Evolutionary conservation across 2,797 vertebrate species (phyloP), one percentile per base, ranked within the genome.

Genomic region (Lerista edwardsae): DNA sequence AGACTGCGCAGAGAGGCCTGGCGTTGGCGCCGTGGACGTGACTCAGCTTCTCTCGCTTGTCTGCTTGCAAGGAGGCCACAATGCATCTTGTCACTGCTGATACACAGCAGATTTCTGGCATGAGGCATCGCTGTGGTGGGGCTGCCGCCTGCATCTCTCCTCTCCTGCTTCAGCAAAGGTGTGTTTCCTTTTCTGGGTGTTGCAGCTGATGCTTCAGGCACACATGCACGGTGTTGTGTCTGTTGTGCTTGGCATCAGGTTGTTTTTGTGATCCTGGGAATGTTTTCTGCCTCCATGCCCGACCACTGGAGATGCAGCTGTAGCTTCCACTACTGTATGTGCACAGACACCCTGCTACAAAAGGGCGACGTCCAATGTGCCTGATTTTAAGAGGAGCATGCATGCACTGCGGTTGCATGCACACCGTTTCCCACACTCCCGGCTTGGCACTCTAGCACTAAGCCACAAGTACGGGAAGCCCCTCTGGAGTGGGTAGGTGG

Each of bases 91-190:
- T 36, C 14, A 1, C 61, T 27, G 62, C 25, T 31, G 36, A 55
- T 65, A 36, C 72, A 23, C 65, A 23, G 73, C 73, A 31, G 23
- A 9, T 68, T 21, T 68, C 11, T 21, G 59, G n/a, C n/a, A 3
- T 31, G 75, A 71, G 68, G 4, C 27, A 25, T 25, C 47, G 15
- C n/a, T 17, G 4, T 23, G 41, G 67, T 55, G n/a, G 27, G 44
- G 2, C 9, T 4, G 34, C 36, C 8, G 31, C 41, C 57, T 6
- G 29, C 8, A 44, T 23, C 23, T 4, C 19, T 25, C 2, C 36
- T 31, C 31, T 36, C 25, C 36, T 29, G 25, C 8, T 5, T 39
- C 0, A 0, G 25, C 0, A 0, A 1, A 31, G 64, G 0, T 0
- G 69, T 36, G 12, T 51, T 34, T 1, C 19, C 65, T 31, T 0